A percentile compares a stretch with the other conserved stretches of the same genome.
Evolutionary conservation across 2,113 vertebrate genomes (phyloP).

Genomic region (Reinhardtius hippoglossoides): DNA sequence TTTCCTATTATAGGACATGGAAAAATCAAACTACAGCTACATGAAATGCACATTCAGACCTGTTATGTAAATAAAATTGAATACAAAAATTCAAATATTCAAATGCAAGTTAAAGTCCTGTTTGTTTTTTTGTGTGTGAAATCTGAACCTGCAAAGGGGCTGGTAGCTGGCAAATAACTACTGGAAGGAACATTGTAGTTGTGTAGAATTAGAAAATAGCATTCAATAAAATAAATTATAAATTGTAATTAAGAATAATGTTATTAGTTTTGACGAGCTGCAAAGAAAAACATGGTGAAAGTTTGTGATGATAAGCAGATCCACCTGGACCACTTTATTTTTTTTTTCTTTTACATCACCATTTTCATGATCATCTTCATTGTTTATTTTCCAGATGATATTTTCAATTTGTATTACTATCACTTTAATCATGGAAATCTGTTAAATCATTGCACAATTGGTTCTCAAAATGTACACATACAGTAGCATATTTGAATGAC

Average conservation of each 20-base stretch:
- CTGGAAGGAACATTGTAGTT: background rate
- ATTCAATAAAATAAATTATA: background rate
- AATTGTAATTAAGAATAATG: no score
- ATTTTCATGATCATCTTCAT: slow-evolving; percentile 54
- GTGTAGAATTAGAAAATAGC: background rate
- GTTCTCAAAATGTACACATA: slow-evolving; percentile 83
- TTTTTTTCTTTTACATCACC: slow-evolving; percentile 69
- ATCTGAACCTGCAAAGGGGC: no score
- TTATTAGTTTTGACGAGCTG: background rate
- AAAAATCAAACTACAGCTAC: background rate
- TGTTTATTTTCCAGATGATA: slow-evolving; percentile 77
- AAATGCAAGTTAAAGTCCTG: no score
- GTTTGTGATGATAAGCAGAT: slow-evolving; percentile 63
- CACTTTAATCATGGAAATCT: slow-evolving; percentile 77
- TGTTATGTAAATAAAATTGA: no score
- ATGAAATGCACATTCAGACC: background rate
- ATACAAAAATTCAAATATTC: no score
- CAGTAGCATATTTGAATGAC: slow-evolving; percentile 81
- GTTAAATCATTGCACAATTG: slow-evolving; percentile 80
- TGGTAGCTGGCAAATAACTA: background rate
- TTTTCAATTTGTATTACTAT: slow-evolving; percentile 72
- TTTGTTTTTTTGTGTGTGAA: no score
- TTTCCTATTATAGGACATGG: background rate
- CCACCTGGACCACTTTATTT: slow-evolving; percentile 77
- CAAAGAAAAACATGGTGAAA: background rate